Base-by-base conservation (phyloP, 2,113 vertebrate species). In the Siniperca knerii region DNA sequence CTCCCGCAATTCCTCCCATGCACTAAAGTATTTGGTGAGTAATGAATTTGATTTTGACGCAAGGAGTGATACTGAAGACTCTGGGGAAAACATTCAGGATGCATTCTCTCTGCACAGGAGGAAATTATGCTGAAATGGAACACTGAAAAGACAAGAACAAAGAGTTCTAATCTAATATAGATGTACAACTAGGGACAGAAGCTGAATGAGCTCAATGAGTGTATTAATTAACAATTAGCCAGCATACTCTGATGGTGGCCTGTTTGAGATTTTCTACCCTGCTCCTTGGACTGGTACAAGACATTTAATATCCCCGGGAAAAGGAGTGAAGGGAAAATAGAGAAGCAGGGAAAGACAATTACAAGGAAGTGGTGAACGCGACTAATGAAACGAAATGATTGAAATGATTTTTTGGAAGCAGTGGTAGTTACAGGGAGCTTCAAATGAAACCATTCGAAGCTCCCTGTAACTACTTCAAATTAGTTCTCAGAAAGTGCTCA, bases 231-330 rank as follows among this genome's bases (percentile, higher is more conserved):
- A 90, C 71, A 48, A 85, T 89, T 87, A 90, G 71, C 70, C 85
- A 66, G 68, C 4, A 2, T 13, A 54, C n/a, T 70, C 54, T 64
- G 65, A 64, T 81, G 35, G 82, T 69, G 75, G 77, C 37, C 29
- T 71, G n/a, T 75, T 69, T 75, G 44, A 64, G 77, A 48, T 77
- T 71, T 83, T 62, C 67, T 72, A 83, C 42, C 33, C 33, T 46
- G 61, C 74, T 65, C 70, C 66, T 75, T 35, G 60, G 76, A 81
- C 55, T 73, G 40, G 33, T 79, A 61, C n/a, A 84, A 70, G 81
- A 75, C 76, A 90, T 90, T 85, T 75, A 89, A 90, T 91, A 87
- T 85, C 69, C 57, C n/a, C 7, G 58, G 83, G 70, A 80, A 89
- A 78, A 76, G 42, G 42, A 71, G 13, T 29, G 70, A 66, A 37